Percentiles rank a stretch among this genome's conserved stretches.
Conservation (phyloP, 37 sponge, comb jelly and placozoan species). For the Tethya wilhelma region DNA sequence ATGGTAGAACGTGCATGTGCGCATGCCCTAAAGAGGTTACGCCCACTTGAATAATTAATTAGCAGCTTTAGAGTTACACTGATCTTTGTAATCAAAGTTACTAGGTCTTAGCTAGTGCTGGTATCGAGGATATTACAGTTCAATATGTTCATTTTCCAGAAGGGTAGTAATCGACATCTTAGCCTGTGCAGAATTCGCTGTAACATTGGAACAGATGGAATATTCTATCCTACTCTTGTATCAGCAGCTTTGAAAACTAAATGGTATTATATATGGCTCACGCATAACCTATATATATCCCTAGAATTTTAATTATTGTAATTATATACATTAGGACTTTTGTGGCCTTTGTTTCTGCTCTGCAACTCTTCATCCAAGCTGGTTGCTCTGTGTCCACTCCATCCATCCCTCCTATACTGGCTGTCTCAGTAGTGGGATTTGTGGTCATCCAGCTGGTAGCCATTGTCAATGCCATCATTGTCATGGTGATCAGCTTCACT, state of each 20-base stretch:
- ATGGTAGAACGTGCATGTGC: no score
- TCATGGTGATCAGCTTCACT: neutral
- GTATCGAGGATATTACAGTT: no score
- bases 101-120: no score
- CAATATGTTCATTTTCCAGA: no score
- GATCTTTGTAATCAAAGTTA: no score
- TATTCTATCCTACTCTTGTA: neutral
- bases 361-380: neutral
- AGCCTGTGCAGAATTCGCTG: neutral
- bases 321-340: neutral
- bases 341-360: neutral
- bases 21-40: no score
- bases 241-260: neutral
- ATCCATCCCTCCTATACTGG: neutral
- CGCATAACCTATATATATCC: no score
- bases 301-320: no score
- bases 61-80: no score
- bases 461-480: neutral
- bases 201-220: neutral
- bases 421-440: neutral
- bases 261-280: neutral
- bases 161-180: neutral
- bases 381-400: neutral
- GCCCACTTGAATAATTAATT: no score
- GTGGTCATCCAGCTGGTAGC: neutral